phyloP scores from a whole-genome alignment of 2,888 invertebrate species.

The Alitta virens region DNA sequence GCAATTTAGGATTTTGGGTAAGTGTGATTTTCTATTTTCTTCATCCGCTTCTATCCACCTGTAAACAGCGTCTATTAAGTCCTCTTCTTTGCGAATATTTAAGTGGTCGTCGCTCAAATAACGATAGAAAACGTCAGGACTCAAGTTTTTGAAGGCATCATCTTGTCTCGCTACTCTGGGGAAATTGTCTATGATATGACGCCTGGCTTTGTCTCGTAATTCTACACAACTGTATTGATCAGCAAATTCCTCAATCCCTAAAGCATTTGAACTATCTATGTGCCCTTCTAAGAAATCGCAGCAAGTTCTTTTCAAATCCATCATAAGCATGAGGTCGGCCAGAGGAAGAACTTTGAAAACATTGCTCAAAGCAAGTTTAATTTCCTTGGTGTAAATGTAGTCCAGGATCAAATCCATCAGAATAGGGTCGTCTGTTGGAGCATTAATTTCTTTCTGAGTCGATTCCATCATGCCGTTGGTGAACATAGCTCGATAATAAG shows the following conservation, averaged over 20 bases:
- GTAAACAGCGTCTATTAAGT: neutral
- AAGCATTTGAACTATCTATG: neutral
- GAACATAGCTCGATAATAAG: slow-evolving; percentile 15
- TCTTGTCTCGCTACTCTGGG: neutral
- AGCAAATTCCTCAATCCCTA: neutral
- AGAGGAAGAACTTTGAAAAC: neutral
- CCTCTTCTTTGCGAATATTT: neutral
- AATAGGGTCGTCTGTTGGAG: neutral
- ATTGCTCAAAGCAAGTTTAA: neutral
- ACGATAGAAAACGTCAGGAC: neutral
- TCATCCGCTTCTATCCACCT: neutral
- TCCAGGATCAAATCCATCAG: neutral
- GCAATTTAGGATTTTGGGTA: neutral
- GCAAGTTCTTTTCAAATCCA: neutral
- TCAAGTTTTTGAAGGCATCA: neutral
- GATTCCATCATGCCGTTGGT: neutral
- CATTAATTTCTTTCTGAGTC: neutral
- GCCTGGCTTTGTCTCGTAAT: neutral
- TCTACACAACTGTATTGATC: neutral
- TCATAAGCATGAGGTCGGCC: neutral
- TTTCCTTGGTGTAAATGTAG: neutral
- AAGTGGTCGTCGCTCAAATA: neutral
- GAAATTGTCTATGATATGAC: neutral
- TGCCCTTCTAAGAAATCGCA: neutral
- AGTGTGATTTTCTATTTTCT: neutral